phyloP scores from a whole-genome alignment of 2,113 vertebrate species.

The Pituophis catenifer region DNA sequence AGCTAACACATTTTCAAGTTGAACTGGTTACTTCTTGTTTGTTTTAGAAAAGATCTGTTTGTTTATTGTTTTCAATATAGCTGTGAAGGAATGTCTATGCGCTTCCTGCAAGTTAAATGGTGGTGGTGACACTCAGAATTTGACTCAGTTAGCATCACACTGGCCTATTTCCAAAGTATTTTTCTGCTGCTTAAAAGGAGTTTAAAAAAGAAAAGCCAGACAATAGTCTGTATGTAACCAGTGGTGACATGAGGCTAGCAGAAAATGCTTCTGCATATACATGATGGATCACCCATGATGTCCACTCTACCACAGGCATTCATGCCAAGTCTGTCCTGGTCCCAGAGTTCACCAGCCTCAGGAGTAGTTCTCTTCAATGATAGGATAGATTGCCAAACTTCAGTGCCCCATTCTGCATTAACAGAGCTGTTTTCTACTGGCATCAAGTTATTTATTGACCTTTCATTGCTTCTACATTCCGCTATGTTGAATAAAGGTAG shows the following conservation, averaged over 20 bases:
- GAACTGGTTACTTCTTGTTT: neutral
- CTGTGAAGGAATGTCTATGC: neutral
- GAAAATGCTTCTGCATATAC: neutral
- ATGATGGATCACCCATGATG: neutral
- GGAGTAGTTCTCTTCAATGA: neutral
- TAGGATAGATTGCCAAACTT: neutral
- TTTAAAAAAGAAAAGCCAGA: neutral
- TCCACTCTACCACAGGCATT: neutral
- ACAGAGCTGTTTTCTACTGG: neutral
- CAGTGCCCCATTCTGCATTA: neutral
- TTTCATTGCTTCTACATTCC: neutral
- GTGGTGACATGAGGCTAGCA: neutral
- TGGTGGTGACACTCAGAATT: neutral
- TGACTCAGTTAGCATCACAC: neutral
- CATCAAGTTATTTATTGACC: neutral
- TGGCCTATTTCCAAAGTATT: neutral
- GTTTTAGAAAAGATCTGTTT: neutral
- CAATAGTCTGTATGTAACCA: neutral
- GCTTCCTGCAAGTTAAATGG: neutral
- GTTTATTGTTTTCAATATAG: neutral
- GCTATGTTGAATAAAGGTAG: neutral
- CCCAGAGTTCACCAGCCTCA: neutral
- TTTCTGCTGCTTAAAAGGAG: neutral
- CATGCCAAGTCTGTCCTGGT: neutral
- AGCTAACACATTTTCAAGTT: neutral